Percentiles rank a stretch among this genome's conserved stretches.
These are phyloP conservation scores for Agapornis roseicollis DNA, from an alignment of 2,113 vertebrate species.

Conservation along the genomic window DNA sequence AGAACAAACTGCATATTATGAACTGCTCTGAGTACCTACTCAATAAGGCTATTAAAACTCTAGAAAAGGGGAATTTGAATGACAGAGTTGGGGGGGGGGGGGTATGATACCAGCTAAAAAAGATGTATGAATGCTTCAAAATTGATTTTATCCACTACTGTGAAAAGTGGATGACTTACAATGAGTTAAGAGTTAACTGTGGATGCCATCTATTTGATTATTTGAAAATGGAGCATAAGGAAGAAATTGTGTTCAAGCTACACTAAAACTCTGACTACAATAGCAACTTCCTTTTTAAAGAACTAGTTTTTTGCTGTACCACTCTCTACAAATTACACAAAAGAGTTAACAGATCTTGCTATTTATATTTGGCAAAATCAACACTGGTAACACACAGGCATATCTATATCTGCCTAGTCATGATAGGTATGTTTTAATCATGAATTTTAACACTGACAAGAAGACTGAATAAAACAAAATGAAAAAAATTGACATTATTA, in stretches of 20 bases:
- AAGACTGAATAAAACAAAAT: not conserved
- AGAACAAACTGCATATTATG: not conserved
- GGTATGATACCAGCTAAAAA: not conserved
- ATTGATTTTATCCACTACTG: not conserved
- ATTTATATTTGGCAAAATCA: not conserved
- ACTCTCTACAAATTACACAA: not conserved
- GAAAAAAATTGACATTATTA: not conserved
- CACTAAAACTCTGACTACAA: not conserved
- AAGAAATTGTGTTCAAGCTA: not conserved
- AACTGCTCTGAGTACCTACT: not conserved
- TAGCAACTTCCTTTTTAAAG: not conserved
- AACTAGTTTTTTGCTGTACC: not conserved
- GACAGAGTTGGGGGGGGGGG: not conserved
- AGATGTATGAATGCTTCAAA: not conserved
- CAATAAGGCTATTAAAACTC: not conserved
- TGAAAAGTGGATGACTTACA: not conserved
- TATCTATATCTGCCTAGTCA: not conserved
- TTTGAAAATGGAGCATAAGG: not conserved
- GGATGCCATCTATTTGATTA: not conserved
- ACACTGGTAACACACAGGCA: not conserved
- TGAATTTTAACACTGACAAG: not conserved
- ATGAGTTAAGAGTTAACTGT: not conserved
- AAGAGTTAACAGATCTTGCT: not conserved
- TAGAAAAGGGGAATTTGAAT: not conserved
- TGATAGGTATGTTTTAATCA: not conserved